A percentile compares a stretch with the other conserved stretches of the same genome.
These are phyloP conservation scores for Bellardia pandia DNA, from an alignment of 2,888 invertebrate genomes.

Conservation along the genomic window DNA sequence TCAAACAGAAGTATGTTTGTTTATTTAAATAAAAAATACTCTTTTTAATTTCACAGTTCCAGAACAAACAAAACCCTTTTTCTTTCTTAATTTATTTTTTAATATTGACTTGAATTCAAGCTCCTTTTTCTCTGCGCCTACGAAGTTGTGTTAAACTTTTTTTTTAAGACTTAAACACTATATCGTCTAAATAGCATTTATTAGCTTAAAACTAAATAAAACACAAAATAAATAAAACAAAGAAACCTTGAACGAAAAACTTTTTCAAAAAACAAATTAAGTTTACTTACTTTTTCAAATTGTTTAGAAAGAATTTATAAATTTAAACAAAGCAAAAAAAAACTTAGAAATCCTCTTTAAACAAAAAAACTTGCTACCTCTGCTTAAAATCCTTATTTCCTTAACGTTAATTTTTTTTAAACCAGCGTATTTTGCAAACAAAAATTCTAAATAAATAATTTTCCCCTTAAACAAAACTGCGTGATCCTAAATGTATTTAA, in stretches of 20 bases:
- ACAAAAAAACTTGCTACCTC: slow-evolving; percentile 71
- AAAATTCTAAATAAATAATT: slow-evolving; percentile 54
- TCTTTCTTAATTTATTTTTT: no score
- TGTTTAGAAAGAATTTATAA: not conserved
- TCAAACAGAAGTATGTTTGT: no score
- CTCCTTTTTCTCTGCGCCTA: not conserved
- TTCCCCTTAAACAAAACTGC: slow-evolving; percentile 69
- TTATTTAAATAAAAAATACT: no score
- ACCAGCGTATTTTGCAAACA: slow-evolving; percentile 12
- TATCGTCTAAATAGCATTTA: slow-evolving; percentile 69
- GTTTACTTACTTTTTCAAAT: slow-evolving; percentile 3
- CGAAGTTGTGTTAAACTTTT: slow-evolving; percentile 6
- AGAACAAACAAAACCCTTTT: no score
- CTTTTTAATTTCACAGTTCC: no score
- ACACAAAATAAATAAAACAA: slow-evolving; percentile 25
- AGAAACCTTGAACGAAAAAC: not conserved
- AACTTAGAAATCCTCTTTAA: slow-evolving; percentile 56
- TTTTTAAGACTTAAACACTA: slow-evolving; percentile 34
- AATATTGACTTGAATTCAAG: not conserved
- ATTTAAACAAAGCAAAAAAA: not conserved
- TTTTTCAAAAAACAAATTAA: not conserved
- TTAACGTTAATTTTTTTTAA: not conserved
- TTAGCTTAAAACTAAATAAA: slow-evolving; percentile 59
- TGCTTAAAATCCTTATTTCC: slow-evolving; percentile 53
- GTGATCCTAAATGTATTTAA: slow-evolving; percentile 73